Conservation (phyloP, 2,888 invertebrate genomes). For the Conchocele bisecta region DNA sequence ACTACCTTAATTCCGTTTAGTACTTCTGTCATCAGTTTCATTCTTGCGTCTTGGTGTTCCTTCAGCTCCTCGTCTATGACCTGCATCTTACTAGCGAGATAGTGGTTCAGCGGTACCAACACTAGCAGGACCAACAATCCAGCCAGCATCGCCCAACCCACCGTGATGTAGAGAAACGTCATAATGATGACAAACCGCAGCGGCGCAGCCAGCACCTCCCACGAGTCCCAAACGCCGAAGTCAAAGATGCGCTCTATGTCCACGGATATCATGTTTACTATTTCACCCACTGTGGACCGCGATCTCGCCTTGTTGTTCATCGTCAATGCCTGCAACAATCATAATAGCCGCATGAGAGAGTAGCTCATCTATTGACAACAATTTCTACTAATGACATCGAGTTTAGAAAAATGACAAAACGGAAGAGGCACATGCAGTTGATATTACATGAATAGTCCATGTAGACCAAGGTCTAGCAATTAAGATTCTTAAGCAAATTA, state of each 20-base stretch:
- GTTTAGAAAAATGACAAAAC: too few species aligned
- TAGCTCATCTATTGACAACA: too few species aligned
- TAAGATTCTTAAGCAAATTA: too few species aligned
- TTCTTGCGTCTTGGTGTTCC: conserved; percentile 74
- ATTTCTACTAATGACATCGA: too few species aligned
- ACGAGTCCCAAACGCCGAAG: conserved; percentile 46
- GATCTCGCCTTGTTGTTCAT: conserved; percentile 75
- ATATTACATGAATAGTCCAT: too few species aligned
- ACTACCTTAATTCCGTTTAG: conserved; percentile 81
- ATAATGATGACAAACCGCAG: conserved; percentile 33
- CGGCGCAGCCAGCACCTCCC: conserved; percentile 71
- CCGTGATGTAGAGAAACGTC: conserved; percentile 84
- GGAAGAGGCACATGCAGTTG: too few species aligned
- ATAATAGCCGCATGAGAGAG: too few species aligned
- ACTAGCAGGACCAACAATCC: conserved; percentile 93
- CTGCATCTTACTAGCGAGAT: too few species aligned
- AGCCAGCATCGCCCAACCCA: conserved; percentile 91
- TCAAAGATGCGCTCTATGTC: conserved; percentile 75
- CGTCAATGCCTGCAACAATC: conserved; percentile 80
- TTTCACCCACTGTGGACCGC: conserved; percentile 79
- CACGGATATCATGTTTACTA: conserved; percentile 82
- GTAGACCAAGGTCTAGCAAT: too few species aligned
- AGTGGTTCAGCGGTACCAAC: conserved; percentile 87
- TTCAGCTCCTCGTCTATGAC: conserved; percentile 71
- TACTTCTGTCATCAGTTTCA: conserved; percentile 80